phyloP scores from a whole-genome alignment of 2,113 vertebrate genomes.

The Alexandromys fortis region DNA sequence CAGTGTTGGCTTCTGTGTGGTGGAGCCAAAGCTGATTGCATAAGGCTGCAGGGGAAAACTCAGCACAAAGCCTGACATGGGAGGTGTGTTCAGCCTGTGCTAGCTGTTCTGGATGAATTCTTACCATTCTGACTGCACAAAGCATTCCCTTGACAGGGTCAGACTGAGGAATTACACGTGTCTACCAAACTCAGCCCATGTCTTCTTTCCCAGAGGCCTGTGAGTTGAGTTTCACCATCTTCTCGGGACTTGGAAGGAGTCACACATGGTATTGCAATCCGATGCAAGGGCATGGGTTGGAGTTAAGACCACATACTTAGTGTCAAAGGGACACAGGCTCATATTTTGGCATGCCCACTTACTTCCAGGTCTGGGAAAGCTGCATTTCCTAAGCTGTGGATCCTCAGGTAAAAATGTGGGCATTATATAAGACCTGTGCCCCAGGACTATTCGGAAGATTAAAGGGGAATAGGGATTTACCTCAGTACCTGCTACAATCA shows the following conservation, averaged over 20 bases:
- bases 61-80: not conserved
- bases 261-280: not conserved
- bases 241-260: not conserved
- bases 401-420: not conserved
- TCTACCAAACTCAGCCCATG: not conserved
- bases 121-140: not conserved
- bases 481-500: not conserved
- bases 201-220: not conserved
- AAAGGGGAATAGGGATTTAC: not conserved
- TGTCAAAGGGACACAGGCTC: not conserved
- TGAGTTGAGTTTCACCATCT: not conserved
- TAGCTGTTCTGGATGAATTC: not conserved
- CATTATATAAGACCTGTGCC: not conserved
- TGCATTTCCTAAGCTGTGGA: not conserved
- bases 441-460: not conserved
- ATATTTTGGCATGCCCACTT: not conserved
- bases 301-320: not conserved
- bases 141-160: not conserved
- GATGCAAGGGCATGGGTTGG: not conserved
- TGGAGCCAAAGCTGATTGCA: not conserved
- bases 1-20: not conserved
- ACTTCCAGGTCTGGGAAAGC: not conserved
- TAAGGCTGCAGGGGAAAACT: not conserved
- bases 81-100: not conserved
- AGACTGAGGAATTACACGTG: not conserved